phyloP scores from a whole-genome alignment of 2,888 invertebrate species.

The Seira ritae region DNA sequence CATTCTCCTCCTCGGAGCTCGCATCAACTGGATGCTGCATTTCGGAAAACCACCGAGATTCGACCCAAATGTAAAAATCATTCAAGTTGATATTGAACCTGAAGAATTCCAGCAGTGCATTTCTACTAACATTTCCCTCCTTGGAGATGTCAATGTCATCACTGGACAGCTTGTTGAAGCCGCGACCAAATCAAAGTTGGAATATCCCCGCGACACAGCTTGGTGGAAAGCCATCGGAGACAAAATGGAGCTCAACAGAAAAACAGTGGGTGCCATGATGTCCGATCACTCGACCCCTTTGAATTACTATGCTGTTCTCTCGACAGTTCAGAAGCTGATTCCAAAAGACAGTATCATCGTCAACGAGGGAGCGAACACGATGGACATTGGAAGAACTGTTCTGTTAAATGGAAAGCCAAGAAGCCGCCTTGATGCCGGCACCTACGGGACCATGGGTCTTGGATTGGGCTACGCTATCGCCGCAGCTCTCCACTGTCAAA shows the following conservation, averaged over 20 bases:
- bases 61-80: conserved; percentile 87
- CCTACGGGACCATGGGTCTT: conserved; percentile 77
- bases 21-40: conserved; percentile 98
- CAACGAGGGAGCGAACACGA: conserved; percentile 98
- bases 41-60: conserved; percentile 94
- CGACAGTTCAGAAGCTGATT: conserved; percentile 85
- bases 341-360: conserved; percentile 92
- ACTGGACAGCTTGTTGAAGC: conserved; percentile 81
- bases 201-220: conserved; percentile 78
- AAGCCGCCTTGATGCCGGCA: conserved; percentile 93
- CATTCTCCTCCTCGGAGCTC: conserved; percentile 90
- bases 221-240: conserved; percentile 88
- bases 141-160: conserved; percentile 89
- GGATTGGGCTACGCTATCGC: conserved; percentile 95
- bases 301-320: conserved; percentile 96
- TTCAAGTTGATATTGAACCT: conserved; percentile 91
- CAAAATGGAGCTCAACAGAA: conserved; percentile 84
- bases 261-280: conserved; percentile 80
- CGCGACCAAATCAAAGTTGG: conserved; percentile 80
- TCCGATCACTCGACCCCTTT: conserved; percentile 85
- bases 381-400: conserved; percentile 97
- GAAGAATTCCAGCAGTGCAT: conserved; percentile 97
- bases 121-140: conserved; percentile 85
- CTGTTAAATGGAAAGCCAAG: conserved; percentile 88
- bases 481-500: conserved; percentile 91